Conservation (phyloP, 2,888 invertebrate genomes). For the Cataglyphis rosenhaueri region DNA sequence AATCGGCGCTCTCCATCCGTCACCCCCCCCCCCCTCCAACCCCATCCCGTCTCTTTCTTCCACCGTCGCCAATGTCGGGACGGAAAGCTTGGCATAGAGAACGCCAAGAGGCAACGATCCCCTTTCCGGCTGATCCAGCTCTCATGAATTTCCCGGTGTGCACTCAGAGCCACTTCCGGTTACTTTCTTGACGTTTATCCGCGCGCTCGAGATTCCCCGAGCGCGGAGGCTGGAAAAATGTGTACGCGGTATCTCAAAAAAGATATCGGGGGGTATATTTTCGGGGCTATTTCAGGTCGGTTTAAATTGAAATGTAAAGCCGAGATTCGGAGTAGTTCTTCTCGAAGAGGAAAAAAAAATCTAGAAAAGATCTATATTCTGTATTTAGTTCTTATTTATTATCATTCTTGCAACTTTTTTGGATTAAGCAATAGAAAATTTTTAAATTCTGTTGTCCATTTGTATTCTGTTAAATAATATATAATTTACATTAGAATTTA, state of each 20-base stretch:
- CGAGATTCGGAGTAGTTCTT: background rate
- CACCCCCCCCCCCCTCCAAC: background rate
- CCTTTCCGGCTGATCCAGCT: conserved; percentile 72
- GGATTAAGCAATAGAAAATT: background rate
- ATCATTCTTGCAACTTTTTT: background rate
- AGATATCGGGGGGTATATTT: background rate
- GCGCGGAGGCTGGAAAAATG: conserved; percentile 1
- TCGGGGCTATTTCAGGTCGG: background rate
- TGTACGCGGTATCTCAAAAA: conserved; percentile 13
- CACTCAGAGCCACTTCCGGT: conserved; percentile 70
- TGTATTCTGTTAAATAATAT: background rate
- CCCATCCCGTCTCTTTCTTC: background rate
- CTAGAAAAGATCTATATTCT: background rate
- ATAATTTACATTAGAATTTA: background rate
- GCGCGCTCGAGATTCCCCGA: conserved; percentile 41
- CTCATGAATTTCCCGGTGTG: conserved; percentile 75
- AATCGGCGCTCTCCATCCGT: conserved; percentile 56
- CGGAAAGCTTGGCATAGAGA: conserved; percentile 41
- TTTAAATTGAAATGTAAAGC: background rate
- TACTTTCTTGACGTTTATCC: conserved; percentile 66
- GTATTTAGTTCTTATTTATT: background rate
- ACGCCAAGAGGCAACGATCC: conserved; percentile 59
- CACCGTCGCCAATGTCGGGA: conserved; percentile 24
- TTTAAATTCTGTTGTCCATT: background rate
- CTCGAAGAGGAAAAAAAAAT: background rate